Evolutionary conservation across 2,797 vertebrate genomes (phyloP), one percentile per base, ranked within the genome.

Genomic region (Pempheris klunzingeri): DNA sequence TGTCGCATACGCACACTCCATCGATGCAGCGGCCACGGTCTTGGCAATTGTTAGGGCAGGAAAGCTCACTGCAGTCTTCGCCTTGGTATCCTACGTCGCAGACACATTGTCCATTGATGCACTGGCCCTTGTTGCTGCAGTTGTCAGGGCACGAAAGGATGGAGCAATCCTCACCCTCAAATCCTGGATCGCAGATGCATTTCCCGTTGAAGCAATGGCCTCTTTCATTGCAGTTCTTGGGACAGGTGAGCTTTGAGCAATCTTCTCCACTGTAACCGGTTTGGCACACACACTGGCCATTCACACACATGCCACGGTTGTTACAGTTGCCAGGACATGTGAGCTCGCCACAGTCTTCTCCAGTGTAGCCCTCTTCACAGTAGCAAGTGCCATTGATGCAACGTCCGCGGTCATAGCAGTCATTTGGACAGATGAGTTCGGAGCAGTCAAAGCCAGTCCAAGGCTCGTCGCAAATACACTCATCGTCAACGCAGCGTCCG

Each of bases 371-470:
- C 3, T 96, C 94, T 0, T 99, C 98, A 0, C 98, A 99, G 84
- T 92, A 95, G 92, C 98, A 99, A 47, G 97, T 97, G 30, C 98
- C 98, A 0, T 99, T 99, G 83, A 96, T 7, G 7, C 98, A 99
- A 78, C 95, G 97, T 20, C 98, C 98, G 0, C 96, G 96, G 91
- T 99, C 97, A 0, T 95, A 98, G 87, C 98, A 99, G 93, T 99
- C 97, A 0, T 97, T 98, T 38, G 97, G 98, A 80, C 98, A 99
- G 91, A 98, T 96, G 68, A 99, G 95, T 84, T 99, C 98, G 0
- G 96, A 88, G 72, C 98, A 99, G 93, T 99, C 97, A 3, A 96
- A 97, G 0, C 98, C 97, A 0, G 97, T 99, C 96, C 96, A 99
- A 1, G 97, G 97, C 77, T 98, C 96, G 0, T 97, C 87, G 0